These are phyloP conservation scores for Agrochola lota DNA, from an alignment of 2,888 invertebrate species.

Conservation along the genomic window DNA sequence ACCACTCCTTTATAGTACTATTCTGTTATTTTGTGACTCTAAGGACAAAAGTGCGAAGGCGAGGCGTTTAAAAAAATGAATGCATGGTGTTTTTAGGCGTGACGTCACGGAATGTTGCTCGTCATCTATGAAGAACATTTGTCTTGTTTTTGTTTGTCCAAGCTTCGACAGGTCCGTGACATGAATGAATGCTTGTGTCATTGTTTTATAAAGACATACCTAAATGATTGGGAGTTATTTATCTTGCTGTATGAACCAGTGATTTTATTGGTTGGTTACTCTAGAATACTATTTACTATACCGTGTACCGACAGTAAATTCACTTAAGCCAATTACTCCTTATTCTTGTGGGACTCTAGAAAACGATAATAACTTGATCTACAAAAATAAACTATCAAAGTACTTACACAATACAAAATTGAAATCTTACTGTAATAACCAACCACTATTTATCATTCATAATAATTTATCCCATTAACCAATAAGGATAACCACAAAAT, in stretches of 20 bases:
- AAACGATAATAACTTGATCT: neutral
- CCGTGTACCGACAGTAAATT: neutral
- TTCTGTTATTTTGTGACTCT: constrained; percentile 13
- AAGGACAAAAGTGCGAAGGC: constrained; percentile 32
- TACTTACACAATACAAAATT: constrained; percentile 1
- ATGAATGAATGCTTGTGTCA: constrained; percentile 41
- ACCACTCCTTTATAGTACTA: constrained; percentile 11
- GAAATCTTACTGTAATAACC: constrained; percentile 13
- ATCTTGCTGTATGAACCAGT: neutral
- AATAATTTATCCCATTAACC: constrained; percentile 9
- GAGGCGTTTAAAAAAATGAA: constrained; percentile 34
- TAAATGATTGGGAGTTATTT: neutral
- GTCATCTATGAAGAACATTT: constrained; percentile 34
- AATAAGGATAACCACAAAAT: constrained; percentile 36
- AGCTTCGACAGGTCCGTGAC: constrained; percentile 56
- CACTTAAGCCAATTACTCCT: too few species aligned
- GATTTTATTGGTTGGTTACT: neutral
- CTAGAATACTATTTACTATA: neutral
- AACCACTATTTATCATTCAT: constrained; percentile 17
- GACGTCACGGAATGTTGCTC: constrained; percentile 41
- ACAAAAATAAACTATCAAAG: neutral
- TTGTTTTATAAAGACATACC: constrained; percentile 33
- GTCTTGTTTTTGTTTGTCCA: constrained; percentile 44
- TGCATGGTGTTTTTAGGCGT: constrained; percentile 17
- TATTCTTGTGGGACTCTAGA: neutral